Conservation (phyloP, 1,140 invertebrate species). For the Coptotermes formosanus region DNA sequence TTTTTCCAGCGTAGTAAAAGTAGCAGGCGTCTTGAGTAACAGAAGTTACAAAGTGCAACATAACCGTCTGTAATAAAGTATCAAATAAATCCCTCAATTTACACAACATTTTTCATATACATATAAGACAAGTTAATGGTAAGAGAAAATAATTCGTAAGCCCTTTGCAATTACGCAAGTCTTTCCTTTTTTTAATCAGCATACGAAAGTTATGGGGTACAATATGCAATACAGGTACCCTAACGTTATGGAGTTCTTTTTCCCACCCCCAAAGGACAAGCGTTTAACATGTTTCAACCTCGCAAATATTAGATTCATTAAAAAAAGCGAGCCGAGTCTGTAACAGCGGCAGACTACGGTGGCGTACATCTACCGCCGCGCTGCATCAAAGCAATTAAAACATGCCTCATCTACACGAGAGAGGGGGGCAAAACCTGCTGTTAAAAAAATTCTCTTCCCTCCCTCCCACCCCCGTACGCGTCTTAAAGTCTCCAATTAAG, state of each 20-base stretch:
- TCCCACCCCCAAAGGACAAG: not conserved
- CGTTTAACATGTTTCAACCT: constrained; percentile 13
- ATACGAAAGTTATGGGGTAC: not conserved
- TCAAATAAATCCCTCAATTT: not conserved
- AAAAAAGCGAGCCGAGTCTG: not conserved
- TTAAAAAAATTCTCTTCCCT: constrained; percentile 10
- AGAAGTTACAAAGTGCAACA: not conserved
- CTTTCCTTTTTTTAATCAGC: constrained; percentile 4
- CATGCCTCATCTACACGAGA: not conserved
- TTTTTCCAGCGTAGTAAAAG: not conserved
- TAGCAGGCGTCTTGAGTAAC: not conserved
- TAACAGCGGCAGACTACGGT: not conserved
- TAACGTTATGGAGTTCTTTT: not conserved
- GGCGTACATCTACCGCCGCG: not conserved
- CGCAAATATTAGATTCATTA: constrained; percentile 19
- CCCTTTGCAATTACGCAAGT: not conserved
- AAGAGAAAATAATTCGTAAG: constrained; percentile 14
- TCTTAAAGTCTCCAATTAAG: constrained; percentile 16
- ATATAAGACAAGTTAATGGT: not conserved
- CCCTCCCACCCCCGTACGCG: not conserved
- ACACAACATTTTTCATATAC: not conserved
- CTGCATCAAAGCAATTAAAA: constrained; percentile 16
- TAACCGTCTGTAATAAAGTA: not conserved
- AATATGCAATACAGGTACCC: constrained; percentile 1
- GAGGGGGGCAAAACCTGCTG: not conserved